These are phyloP conservation scores for Pteronura brasiliensis DNA, from an alignment of 2,113 vertebrate genomes.

Conservation along the genomic window DNA sequence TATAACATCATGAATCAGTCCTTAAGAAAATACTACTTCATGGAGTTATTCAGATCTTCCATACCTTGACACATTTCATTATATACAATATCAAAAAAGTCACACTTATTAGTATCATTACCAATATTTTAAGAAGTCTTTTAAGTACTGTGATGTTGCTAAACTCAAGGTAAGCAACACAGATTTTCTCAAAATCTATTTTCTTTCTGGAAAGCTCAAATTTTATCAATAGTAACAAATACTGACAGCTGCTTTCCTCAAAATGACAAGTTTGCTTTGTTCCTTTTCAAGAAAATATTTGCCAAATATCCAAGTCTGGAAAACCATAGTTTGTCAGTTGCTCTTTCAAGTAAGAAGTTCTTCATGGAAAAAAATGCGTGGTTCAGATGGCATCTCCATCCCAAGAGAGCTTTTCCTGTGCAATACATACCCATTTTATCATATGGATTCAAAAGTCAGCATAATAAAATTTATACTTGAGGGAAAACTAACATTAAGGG, in stretches of 20 bases:
- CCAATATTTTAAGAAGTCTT: neutral
- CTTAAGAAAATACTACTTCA: conserved; percentile 21
- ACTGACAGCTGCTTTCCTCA: neutral
- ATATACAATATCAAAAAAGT: neutral
- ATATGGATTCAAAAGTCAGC: neutral
- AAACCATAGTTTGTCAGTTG: neutral
- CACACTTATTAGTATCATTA: neutral
- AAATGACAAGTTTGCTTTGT: neutral
- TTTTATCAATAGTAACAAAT: neutral
- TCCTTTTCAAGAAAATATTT: neutral
- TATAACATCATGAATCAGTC: neutral
- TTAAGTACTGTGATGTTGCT: neutral
- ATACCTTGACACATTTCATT: neutral
- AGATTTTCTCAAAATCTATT: neutral
- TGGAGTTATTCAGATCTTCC: neutral
- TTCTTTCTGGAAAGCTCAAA: neutral
- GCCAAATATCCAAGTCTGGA: neutral
- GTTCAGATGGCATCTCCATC: neutral
- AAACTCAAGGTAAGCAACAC: neutral
- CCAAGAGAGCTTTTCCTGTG: neutral
- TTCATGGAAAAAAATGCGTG: neutral
- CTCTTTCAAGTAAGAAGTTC: neutral
- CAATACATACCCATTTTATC: neutral
- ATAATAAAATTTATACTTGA: neutral
- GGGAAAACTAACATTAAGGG: neutral